phyloP scores from a whole-genome alignment of 2,888 invertebrate species.

The Ochropleura plecta region DNA sequence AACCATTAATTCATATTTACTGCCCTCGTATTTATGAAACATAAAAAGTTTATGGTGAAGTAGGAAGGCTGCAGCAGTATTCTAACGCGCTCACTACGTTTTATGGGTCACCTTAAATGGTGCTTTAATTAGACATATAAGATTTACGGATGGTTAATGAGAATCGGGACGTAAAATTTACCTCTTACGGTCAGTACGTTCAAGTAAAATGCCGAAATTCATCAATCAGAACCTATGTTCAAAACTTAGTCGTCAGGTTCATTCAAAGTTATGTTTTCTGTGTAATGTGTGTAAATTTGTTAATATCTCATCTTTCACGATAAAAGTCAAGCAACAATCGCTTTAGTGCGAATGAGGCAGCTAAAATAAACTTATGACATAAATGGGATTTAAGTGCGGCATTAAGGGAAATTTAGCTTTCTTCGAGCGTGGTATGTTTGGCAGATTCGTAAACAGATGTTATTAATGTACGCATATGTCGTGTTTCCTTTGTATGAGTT shows the following conservation, averaged over 20 bases:
- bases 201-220: neutral
- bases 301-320: conserved; percentile 23
- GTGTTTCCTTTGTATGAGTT: conserved; percentile 32
- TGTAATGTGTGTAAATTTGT: conserved; percentile 6
- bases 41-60: conserved; percentile 88
- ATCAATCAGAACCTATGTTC: conserved; percentile 34
- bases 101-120: conserved; percentile 86
- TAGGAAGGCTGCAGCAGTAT: conserved; percentile 83
- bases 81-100: conserved; percentile 73
- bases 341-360: conserved; percentile 7
- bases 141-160: conserved; percentile 62
- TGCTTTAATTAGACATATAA: conserved; percentile 78
- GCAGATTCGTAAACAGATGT: conserved; percentile 51
- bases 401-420: conserved; percentile 49
- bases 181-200: conserved; percentile 6
- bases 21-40: conserved; percentile 87
- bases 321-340: conserved; percentile 34
- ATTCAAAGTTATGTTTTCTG: conserved; percentile 23
- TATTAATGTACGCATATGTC: conserved; percentile 38
- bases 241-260: neutral
- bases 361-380: conserved; percentile 45
- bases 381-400: conserved; percentile 44
- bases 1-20: conserved; percentile 88
- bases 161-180: conserved; percentile 14
- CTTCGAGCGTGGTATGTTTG: conserved; percentile 38